Evolutionary conservation across 1,140 invertebrate genomes (phyloP), one percentile per base, ranked within the genome.

Genomic region (Drosophila pandora): DNA sequence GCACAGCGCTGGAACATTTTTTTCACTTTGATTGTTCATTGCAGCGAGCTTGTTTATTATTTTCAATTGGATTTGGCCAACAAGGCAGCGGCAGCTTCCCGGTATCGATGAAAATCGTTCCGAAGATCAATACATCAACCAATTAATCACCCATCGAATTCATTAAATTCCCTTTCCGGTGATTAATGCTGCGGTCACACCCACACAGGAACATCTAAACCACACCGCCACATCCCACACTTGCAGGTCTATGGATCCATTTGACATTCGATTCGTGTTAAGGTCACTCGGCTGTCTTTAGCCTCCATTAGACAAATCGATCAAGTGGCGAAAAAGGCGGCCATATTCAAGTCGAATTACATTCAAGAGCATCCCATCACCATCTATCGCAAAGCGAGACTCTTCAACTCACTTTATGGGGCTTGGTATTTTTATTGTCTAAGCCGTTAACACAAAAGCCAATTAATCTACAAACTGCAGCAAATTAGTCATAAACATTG

Each of bases 391-490:
- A 47, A n/a, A 17, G 23, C 13, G 7, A 22, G 39, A 28, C 48
- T 53, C 17, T 21, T 48, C 17, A 69, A 69, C 48, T 68, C 32
- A 77, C 54, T 65, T 70, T 34, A 67, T 60, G 49, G 23, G 32
- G 37, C 13, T 57, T 21, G 56, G 47, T 56, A 22, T 32, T 13
- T 41, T 68, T 68, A 68, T 60, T 63, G 69, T 74, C 50, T 73
- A 41, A 50, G 76, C 74, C 80, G 71, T 84, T 84, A 84, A 87
- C 56, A 73, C 56, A 75, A 87, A 82, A 75, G 45, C 62, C 78
- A 85, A 88, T 88, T 85, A 88, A 88, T 85, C 83, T 71, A 80
- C 67, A 71, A 85, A 87, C 69, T 88, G 79, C 82, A 72, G 67
- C 63, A 72, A 81, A 85, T 85, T 78, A 80, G 73, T 76, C 82